These are phyloP conservation scores for Danio aesculapii DNA, from an alignment of 2,797 vertebrate species.

Conservation along the genomic window DNA sequence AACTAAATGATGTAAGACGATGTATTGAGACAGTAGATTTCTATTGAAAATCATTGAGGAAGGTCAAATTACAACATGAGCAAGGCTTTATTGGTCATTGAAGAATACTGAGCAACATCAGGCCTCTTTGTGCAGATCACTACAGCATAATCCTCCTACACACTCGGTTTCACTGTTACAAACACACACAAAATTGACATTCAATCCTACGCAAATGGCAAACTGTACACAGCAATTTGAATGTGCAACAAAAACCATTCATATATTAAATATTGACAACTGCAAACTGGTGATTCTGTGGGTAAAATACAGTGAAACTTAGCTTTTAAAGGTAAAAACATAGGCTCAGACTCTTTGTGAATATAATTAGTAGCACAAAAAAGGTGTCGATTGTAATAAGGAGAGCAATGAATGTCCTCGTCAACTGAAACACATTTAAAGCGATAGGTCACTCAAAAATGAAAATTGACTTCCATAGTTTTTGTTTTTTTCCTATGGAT, in stretches of 20 bases:
- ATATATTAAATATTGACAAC: not conserved
- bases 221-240: not conserved
- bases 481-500: too few species aligned
- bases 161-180: not conserved
- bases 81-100: not conserved
- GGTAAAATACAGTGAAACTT: not conserved
- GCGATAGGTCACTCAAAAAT: too few species aligned
- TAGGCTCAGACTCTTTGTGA: not conserved
- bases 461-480: too few species aligned
- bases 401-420: too few species aligned
- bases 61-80: not conserved
- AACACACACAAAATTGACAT: not conserved
- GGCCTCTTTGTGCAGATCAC: not conserved
- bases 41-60: not conserved
- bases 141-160: constrained; percentile 5
- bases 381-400: too few species aligned
- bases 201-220: not conserved
- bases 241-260: not conserved
- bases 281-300: not conserved
- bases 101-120: constrained; percentile 3
- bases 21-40: not conserved
- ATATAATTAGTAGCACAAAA: too few species aligned
- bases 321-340: not conserved
- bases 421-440: too few species aligned
- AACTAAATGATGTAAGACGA: not conserved